Conservation (phyloP, 2,888 invertebrate species). For the Lagria hirta region DNA sequence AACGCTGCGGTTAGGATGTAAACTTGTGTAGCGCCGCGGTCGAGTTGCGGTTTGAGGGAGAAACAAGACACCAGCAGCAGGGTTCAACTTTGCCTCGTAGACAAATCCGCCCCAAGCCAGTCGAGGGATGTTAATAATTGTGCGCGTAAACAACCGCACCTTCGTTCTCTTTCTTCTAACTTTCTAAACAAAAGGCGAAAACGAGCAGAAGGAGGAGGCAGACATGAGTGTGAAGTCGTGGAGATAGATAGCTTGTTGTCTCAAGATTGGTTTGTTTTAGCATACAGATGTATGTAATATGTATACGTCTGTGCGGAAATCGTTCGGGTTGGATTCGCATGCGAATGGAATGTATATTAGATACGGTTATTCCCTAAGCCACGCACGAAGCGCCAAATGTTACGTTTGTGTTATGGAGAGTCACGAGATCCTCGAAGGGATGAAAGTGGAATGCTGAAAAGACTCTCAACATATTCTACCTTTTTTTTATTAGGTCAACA, state of each 20-base stretch:
- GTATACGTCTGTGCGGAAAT: constrained; percentile 45
- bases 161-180: constrained; percentile 26
- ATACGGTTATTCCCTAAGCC: constrained; percentile 27
- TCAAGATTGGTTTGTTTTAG: constrained; percentile 51
- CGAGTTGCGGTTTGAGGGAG: constrained; percentile 42
- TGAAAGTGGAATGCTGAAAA: too few relatives aligned
- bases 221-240: constrained; percentile 13
- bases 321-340: constrained; percentile 42
- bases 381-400: constrained; percentile 16
- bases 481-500: too few relatives aligned
- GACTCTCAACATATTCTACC: too few relatives aligned
- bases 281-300: constrained; percentile 51
- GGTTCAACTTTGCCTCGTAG: constrained; percentile 30
- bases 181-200: constrained; percentile 11
- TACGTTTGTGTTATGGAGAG: too few relatives aligned
- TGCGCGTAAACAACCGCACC: constrained; percentile 41
- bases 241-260: constrained; percentile 45
- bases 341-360: constrained; percentile 40
- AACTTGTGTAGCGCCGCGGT: constrained; percentile 52
- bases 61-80: constrained; percentile 44
- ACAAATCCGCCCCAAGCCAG: constrained; percentile 43
- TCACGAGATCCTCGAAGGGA: too few relatives aligned
- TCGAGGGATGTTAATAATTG: constrained; percentile 45
- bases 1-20: constrained; percentile 50
- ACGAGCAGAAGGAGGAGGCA: not conserved